phyloP scores from a whole-genome alignment of 2,113 vertebrate species.

The Jaculus jaculus region DNA sequence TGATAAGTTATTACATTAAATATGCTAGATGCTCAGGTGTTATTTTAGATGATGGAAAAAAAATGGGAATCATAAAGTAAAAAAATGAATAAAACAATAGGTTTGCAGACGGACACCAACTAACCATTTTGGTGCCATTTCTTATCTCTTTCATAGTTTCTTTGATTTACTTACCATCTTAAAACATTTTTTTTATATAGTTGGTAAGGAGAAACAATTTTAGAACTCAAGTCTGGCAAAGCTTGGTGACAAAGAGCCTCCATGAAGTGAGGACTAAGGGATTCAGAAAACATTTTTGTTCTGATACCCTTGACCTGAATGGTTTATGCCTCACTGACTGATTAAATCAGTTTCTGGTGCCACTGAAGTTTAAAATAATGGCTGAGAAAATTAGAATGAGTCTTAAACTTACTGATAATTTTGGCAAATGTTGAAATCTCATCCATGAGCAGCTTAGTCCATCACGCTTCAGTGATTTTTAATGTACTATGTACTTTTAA shows the following conservation, averaged over 20 bases:
- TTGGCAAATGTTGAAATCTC: constrained; percentile 60
- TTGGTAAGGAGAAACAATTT: constrained; percentile 27
- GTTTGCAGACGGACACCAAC: background rate
- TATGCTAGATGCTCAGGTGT: background rate
- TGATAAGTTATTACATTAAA: background rate
- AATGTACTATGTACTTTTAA: constrained; percentile 69
- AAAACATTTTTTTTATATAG: background rate
- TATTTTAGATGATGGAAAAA: background rate
- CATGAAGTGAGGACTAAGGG: constrained; percentile 48
- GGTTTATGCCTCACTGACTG: constrained; percentile 41
- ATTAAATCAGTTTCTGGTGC: constrained; percentile 66
- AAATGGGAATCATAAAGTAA: background rate
- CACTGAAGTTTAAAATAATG: constrained; percentile 71
- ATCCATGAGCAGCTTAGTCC: constrained; percentile 58
- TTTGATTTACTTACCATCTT: background rate
- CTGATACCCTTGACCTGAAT: constrained; percentile 59
- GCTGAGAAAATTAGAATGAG: constrained; percentile 75
- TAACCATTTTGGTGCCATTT: background rate
- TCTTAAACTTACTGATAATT: constrained; percentile 79
- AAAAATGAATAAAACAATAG: background rate
- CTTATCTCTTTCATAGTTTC: background rate
- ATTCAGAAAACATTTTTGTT: constrained; percentile 44
- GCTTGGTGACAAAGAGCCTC: background rate
- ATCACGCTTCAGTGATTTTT: constrained; percentile 75
- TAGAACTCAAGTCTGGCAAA: background rate